Percentiles rank a stretch among this genome's conserved stretches.
Evolutionary conservation across 35 echinoderm and acorn worm genomes (phyloP).

Genomic region (Diadema setosum): DNA sequence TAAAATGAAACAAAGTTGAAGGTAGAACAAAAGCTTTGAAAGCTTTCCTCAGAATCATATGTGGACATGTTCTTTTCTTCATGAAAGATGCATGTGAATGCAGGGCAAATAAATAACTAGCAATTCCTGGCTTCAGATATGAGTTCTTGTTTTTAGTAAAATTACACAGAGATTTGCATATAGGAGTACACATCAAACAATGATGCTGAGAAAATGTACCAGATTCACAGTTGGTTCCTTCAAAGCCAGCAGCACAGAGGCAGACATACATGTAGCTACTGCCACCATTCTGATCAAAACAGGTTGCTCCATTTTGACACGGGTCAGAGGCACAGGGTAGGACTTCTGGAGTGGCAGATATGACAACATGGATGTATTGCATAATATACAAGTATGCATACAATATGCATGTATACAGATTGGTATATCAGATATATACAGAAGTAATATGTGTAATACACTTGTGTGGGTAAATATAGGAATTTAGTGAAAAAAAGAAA

Average conservation of each 20-base stretch:
- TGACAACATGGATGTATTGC: not conserved
- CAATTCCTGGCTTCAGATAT: no score
- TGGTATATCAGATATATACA: not conserved
- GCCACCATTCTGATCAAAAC: not conserved
- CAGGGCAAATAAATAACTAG: not conserved
- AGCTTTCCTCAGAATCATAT: not conserved
- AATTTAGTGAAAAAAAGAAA: no score
- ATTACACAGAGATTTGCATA: no score
- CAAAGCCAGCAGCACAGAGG: not conserved
- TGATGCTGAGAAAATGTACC: not conserved
- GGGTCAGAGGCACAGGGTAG: conserved; percentile 23
- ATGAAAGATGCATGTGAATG: not conserved
- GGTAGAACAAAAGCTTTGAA: no score
- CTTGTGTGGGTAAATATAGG: no score
- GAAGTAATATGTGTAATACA: not conserved
- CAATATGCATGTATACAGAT: not conserved
- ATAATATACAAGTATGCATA: not conserved
- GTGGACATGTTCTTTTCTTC: not conserved
- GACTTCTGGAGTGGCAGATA: not conserved
- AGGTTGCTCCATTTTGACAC: conserved; percentile 55
- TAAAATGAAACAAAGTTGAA: no score
- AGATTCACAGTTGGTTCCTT: not conserved
- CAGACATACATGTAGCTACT: conserved; percentile 38
- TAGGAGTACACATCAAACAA: not conserved
- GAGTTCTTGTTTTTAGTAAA: no score